These are phyloP conservation scores for Butorides virescens DNA, from an alignment of 2,113 vertebrate species.

Conservation along the genomic window DNA sequence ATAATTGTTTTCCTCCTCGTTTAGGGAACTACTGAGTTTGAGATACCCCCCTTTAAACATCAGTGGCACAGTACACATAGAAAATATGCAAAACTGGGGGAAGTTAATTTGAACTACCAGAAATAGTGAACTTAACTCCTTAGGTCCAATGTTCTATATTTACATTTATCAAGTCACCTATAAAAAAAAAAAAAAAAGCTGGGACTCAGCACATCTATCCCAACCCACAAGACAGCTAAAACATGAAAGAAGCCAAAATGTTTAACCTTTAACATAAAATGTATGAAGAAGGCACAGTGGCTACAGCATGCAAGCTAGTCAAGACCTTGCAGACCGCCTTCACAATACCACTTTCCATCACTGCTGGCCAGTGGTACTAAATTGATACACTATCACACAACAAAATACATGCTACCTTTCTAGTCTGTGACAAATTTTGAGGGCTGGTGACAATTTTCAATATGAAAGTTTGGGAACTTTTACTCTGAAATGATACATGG, in stretches of 20 bases:
- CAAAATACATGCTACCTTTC: not conserved
- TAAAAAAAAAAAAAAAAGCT: not conserved
- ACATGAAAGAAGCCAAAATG: not conserved
- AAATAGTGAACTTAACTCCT: not conserved
- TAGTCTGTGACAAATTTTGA: not conserved
- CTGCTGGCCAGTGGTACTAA: not conserved
- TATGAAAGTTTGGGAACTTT: not conserved
- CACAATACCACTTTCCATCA: not conserved
- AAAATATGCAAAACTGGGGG: not conserved
- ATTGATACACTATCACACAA: not conserved
- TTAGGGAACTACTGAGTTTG: not conserved
- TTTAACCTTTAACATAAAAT: not conserved
- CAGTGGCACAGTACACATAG: not conserved
- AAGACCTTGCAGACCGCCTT: not conserved
- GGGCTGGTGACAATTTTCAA: not conserved
- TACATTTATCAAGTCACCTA: not conserved
- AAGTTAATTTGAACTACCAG: not conserved
- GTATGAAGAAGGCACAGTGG: not conserved
- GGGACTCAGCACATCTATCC: not conserved
- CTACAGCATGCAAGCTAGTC: not conserved
- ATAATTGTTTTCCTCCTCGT: not conserved
- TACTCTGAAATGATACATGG: not conserved
- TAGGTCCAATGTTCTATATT: not conserved
- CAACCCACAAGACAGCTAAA: not conserved
- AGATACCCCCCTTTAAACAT: not conserved